Evolutionary conservation across 2,797 vertebrate genomes (phyloP), one percentile per base, ranked within the genome.

Genomic region (Dendrocincla tyrannina): DNA sequence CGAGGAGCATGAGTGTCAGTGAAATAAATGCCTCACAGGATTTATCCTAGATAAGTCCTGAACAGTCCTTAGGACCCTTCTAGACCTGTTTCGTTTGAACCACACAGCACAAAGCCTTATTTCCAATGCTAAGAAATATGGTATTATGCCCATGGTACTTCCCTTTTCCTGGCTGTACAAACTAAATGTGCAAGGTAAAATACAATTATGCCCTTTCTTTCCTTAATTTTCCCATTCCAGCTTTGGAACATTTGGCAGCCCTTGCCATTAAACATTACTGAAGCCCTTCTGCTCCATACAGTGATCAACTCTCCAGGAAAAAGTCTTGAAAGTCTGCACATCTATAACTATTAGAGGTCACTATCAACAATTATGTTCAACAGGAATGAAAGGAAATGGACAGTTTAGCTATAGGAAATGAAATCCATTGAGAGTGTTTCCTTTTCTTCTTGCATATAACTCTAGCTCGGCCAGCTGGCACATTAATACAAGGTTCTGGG

Each of bases 391-490:
- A 97, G 97, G 97, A 98, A 98, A 97, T 89, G 88, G 95, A 94
- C 79, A 96, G 95, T 94, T 94, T 82, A 94, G 92, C 74, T 95
- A 94, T 85, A 98, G 97, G 98, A 98, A 98, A 97, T 97, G 73
- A 95, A 97, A 97, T 89, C 94, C 93, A 95, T 69, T 24, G 91
- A 97, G 93, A 97, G 89, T 17, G 90, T 95, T 98, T 97, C 97
- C 96, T 95, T 94, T 96, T 94, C 92, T 94, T 90, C 93, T 96
- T 91, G 91, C 56, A 64, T 88, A 93, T 58, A 89, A 91, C 74
- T 76, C 84, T 30, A 64, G 56, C 59, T 83, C 1, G 8, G 97
- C 97, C 98, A 97, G 97, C 97, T 98, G 97, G 97, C 96, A 91
- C 60, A 80, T 74, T 90, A 86, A 62, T 68, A 90, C 85, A 94